A percentile compares a stretch with the other conserved stretches of the same genome.
These are phyloP conservation scores for Trematocara zebra DNA, from an alignment of 2,113 vertebrate species.

Conservation along the genomic window DNA sequence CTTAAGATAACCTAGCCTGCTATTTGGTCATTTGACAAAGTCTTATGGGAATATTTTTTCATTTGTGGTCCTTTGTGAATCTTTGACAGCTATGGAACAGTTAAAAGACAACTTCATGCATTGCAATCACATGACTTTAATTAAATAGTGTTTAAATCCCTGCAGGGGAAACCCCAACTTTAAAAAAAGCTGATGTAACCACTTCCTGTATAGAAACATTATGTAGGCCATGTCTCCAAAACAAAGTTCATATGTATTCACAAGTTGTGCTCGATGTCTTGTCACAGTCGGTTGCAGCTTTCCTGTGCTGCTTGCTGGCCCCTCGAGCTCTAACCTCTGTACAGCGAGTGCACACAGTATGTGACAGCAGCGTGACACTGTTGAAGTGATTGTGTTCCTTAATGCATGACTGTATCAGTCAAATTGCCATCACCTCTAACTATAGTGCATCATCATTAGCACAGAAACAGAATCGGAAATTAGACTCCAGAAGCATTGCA, in stretches of 20 bases:
- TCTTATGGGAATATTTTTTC: neutral
- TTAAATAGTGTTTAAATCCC: neutral
- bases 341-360: neutral
- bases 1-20: neutral
- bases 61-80: neutral
- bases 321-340: conserved; percentile 5
- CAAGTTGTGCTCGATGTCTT: neutral
- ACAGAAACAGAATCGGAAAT: neutral
- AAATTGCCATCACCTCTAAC: neutral
- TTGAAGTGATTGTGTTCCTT: neutral
- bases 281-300: neutral
- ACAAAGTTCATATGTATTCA: neutral
- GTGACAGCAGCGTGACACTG: neutral
- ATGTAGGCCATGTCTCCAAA: neutral
- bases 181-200: neutral
- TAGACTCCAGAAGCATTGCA: neutral
- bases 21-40: neutral
- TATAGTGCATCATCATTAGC: neutral
- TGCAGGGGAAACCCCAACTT: neutral
- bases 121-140: neutral
- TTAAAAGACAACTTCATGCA: neutral
- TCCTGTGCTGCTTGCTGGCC: neutral
- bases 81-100: neutral
- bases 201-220: neutral
- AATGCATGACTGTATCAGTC: neutral